Conservation (phyloP, 1,140 invertebrate species). For the Bombus impatiens region DNA sequence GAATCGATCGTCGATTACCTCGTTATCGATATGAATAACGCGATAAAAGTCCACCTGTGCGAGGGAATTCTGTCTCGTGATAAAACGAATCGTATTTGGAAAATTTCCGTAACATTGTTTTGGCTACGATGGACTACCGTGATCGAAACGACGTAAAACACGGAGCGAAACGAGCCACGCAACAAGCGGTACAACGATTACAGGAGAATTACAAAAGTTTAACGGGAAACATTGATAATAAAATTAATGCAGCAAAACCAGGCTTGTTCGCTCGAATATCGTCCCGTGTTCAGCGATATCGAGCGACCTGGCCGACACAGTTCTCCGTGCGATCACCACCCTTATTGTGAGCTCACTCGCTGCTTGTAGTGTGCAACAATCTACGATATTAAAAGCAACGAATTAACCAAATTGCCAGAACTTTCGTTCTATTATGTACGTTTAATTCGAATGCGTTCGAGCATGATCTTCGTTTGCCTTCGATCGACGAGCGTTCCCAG, state of each 20-base stretch:
- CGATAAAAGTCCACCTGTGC: no score
- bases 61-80: no score
- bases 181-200: constrained; percentile 44
- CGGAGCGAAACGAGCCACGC: neutral
- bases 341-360: neutral
- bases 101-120: constrained; percentile 54
- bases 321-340: neutral
- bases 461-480: no score
- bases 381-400: neutral
- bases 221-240: constrained; percentile 42
- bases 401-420: constrained; percentile 2
- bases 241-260: constrained; percentile 51
- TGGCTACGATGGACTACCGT: constrained; percentile 20
- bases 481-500: no score
- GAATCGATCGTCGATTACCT: no score
- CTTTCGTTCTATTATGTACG: neutral
- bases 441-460: neutral
- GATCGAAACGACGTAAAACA: constrained; percentile 33
- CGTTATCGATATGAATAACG: no score
- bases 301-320: neutral
- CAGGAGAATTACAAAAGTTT: constrained; percentile 53
- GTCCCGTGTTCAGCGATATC: neutral
- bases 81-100: constrained; percentile 17
- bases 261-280: neutral
- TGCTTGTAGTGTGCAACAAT: neutral